Evolutionary conservation across 1,140 invertebrate species (phyloP), one percentile per base, ranked within the genome.

Genomic region (Drosophila mauritiana): DNA sequence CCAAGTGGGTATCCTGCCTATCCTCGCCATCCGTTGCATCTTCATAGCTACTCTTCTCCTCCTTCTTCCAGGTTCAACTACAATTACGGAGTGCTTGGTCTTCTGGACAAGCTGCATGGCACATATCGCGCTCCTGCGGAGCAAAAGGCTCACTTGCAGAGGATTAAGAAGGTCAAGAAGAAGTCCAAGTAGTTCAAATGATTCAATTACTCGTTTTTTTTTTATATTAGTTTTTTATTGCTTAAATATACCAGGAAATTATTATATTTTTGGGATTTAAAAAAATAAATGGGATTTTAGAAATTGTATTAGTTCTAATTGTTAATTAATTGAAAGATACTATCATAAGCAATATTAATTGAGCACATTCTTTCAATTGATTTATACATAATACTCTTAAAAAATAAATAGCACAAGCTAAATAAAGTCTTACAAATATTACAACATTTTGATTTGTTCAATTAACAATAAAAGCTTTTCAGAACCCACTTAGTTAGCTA

Each of bases 91-190:
- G 96, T 97, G 0, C 92, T 97, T 22, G 97, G 97, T 4, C 94
- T 97, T 22, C 91, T 98, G 59, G 97, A 98, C 85, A 94, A 96
- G 46, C 91, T 98, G 1, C 97, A 98, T 81, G 97, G 97, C 7
- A 98, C 97, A 6, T 91, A 85, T 48, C 74, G 65, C 15, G 48
- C 37, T 10, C 34, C 56, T 1, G 5, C 39, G 1, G 46, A 64
- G 12, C 37, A 73, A 15, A 78, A 70, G 39, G 27, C 0, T 22
- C 25, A 20, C 27, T 27, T 4, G 5, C 10, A 10, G 39, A 54
- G n/a, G 43, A 48, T 51, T 17, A 53, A 43, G 12, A 68, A 65
- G 37, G 2, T 46, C 17, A 62, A 55, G 22, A 59, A 51, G 31
- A 72, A 72, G 42, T 12, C 51, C 7, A 54, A 62, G 49, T 73